Percentiles rank a stretch among this genome's conserved stretches.
Evolutionary conservation across 2,797 vertebrate genomes (phyloP).

Genomic region (Vespertilio murinus): DNA sequence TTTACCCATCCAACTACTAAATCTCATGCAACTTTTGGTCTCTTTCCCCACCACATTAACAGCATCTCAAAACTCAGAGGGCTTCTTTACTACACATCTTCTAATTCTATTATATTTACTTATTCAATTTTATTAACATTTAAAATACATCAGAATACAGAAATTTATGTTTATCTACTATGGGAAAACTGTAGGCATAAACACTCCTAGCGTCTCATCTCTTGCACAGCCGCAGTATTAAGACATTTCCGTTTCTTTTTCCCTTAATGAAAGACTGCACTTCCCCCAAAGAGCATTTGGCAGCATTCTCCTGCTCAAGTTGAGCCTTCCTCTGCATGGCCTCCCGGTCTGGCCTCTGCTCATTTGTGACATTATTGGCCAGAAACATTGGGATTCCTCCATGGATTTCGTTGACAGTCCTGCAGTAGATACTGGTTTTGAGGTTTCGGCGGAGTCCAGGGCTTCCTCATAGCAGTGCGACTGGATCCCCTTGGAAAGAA

Average conservation of each 20-base stretch:
- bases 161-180: neutral
- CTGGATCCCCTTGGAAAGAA: neutral
- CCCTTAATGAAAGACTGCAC: slow-evolving; percentile 40
- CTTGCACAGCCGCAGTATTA: neutral
- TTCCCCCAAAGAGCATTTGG: slow-evolving; percentile 45
- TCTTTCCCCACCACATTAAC: neutral
- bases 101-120: neutral
- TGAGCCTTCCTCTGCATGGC: slow-evolving; percentile 59
- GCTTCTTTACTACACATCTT: neutral
- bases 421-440: neutral
- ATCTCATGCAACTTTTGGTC: no score
- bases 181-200: neutral
- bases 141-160: neutral
- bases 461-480: neutral
- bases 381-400: slow-evolving; percentile 23
- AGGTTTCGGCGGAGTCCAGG: neutral
- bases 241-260: neutral
- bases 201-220: neutral
- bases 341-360: slow-evolving; percentile 52
- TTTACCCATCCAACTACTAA: neutral
- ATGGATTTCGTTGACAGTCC: slow-evolving; percentile 5
- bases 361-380: slow-evolving; percentile 14
- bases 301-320: slow-evolving; percentile 5
- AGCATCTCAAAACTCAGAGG: neutral
- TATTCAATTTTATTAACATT: neutral